Evolutionary conservation across 2,113 vertebrate species (phyloP), one percentile per base, ranked within the genome.

Genomic region (Eudyptes chrysolophus): DNA sequence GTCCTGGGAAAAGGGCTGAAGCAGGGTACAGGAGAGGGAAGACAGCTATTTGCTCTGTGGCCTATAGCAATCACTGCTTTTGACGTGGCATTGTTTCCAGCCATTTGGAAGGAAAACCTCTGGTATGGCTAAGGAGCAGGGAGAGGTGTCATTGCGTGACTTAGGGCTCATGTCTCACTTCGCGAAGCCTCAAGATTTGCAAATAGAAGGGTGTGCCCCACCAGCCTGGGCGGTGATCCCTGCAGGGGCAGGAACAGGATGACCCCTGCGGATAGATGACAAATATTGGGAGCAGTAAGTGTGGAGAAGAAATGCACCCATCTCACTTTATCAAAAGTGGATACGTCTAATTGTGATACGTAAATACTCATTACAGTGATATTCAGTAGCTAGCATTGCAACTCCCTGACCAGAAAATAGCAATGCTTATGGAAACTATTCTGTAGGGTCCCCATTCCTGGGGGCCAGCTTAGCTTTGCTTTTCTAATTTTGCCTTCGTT

Each of bases 201-300:
- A 58, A 72, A 74, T 6, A 84, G 44, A 38, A 54, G 30, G 24
- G 5, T 66, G 3, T 51, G 26, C 13, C 22, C 7, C 38, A 42
- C 38, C n/a, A 72, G 44, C 9, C 14, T 29, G 18, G 10, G 16
- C 2, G 2, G 29, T 16, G 25, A 58, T 68, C 38, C 52, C 58
- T 25, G 1, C 0, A 4, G 29, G 27, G 10, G 25, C 29, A 84
- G 32, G 52, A 85, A 42, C 0, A 1, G 29, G 36, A 46, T 46
- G 44, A 4, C 8, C 34, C 24, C 49, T 46, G 16, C 12, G 22
- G 13, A 16, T 40, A 16, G 14, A 38, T 65, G n/a, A 51, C 7
- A 65, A 72, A 32, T 13, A 58, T 2, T 10, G 49, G 22, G 20
- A n/a, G 4, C 44, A 65, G 15, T 7, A 32, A 46, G 11, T 38